A percentile compares a stretch with the other conserved stretches of the same genome.
Evolutionary conservation across 2,888 invertebrate genomes (phyloP).

Genomic region (Hemithea aestivaria): DNA sequence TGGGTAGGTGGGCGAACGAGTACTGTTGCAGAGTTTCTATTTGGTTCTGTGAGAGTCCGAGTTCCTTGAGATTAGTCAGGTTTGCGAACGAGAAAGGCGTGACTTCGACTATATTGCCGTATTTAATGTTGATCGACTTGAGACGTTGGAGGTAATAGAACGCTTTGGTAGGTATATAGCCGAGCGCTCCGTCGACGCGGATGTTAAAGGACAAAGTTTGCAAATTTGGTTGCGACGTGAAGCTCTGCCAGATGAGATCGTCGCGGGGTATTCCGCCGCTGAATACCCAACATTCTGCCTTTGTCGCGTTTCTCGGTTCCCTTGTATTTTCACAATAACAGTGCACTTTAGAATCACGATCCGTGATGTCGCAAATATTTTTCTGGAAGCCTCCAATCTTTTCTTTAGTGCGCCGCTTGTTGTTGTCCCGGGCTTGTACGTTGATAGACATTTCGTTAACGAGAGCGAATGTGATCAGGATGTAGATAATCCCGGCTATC

Average conservation of each 20-base stretch:
- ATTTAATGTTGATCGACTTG: conserved; percentile 83
- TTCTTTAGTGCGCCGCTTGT: conserved; percentile 67
- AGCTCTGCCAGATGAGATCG: conserved; percentile 86
- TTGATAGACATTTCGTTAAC: conserved; percentile 72
- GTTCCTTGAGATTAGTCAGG: conserved; percentile 82
- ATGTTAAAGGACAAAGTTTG: conserved; percentile 85
- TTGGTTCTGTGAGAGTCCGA: conserved; percentile 83
- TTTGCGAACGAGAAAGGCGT: conserved; percentile 87
- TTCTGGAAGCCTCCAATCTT: conserved; percentile 69
- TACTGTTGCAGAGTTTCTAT: conserved; percentile 83
- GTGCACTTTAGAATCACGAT: conserved; percentile 78
- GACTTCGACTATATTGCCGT: conserved; percentile 85
- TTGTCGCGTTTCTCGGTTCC: conserved; percentile 79
- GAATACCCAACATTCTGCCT: conserved; percentile 89
- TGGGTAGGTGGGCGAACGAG: conserved; percentile 86
- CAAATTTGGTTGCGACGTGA: conserved; percentile 84
- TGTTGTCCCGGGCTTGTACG: conserved; percentile 67
- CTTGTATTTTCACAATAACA: conserved; percentile 83
- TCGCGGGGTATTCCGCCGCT: conserved; percentile 82
- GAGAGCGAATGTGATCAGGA: conserved; percentile 64
- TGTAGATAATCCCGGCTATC: conserved; percentile 62
- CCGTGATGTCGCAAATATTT: conserved; percentile 80
- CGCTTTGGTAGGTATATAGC: conserved; percentile 85
- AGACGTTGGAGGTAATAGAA: conserved; percentile 83
- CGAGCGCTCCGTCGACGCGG: conserved; percentile 83